Conservation (phyloP, 2,888 invertebrate species). For the Aelia acuminata region DNA sequence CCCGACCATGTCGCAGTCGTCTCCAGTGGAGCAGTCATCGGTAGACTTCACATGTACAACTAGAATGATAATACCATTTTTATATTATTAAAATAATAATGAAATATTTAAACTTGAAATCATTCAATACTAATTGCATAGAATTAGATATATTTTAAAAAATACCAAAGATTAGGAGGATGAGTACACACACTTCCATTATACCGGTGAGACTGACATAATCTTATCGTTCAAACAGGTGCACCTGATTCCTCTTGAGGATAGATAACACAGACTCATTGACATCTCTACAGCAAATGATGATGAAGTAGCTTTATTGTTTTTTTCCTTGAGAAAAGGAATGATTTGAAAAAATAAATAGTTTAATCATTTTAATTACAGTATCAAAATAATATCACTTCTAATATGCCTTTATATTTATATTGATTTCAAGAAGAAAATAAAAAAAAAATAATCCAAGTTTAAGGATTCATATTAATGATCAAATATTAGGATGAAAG, state of each 20-base stretch:
- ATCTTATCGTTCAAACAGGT: constrained; percentile 15
- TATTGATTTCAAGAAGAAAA: background rate
- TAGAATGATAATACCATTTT: background rate
- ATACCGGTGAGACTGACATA: constrained; percentile 6
- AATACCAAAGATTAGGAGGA: constrained; percentile 29
- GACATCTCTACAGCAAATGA: background rate
- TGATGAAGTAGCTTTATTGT: background rate
- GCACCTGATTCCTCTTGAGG: background rate
- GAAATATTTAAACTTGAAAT: background rate
- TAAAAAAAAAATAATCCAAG: background rate
- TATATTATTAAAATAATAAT: background rate
- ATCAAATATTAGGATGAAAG: too few species aligned
- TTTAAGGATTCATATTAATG: too few species aligned
- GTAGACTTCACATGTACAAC: constrained; percentile 23
- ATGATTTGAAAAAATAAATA: background rate
- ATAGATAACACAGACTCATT: background rate
- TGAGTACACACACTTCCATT: background rate
- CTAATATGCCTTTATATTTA: background rate
- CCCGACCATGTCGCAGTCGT: constrained; percentile 62
- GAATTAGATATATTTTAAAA: background rate
- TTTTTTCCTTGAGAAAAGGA: background rate
- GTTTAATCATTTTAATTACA: background rate
- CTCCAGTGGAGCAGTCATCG: constrained; percentile 5
- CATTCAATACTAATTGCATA: background rate
- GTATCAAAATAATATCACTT: background rate